Evolutionary conservation across 2,113 vertebrate species (phyloP).

Genomic region (Piaya cayana): DNA sequence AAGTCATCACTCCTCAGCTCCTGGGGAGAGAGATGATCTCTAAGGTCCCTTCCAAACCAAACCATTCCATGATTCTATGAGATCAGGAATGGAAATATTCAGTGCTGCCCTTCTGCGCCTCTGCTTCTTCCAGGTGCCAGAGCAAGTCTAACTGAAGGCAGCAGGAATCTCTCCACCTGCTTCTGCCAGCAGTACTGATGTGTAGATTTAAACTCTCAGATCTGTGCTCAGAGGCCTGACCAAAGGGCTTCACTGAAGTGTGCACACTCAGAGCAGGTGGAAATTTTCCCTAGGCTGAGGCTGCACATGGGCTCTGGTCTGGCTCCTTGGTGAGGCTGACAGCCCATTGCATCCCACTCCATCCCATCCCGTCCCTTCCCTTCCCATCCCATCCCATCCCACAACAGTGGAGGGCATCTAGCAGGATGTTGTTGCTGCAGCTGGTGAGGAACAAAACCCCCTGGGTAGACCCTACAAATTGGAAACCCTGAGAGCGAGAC

Average conservation of each 20-base stretch:
- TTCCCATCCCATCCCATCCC: not conserved
- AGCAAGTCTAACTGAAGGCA: not conserved
- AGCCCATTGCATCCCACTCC: not conserved
- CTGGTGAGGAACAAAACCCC: not conserved
- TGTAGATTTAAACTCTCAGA: not conserved
- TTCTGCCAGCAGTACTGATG: not conserved
- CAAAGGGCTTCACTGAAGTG: not conserved
- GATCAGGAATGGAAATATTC: not conserved
- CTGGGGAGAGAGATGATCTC: too few species aligned
- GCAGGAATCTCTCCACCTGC: not conserved
- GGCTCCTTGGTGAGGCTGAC: not conserved
- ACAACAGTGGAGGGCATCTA: not conserved
- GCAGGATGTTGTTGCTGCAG: not conserved
- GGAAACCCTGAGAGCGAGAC: not conserved
- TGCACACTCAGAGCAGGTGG: not conserved
- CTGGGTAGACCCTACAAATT: not conserved
- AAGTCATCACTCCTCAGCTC: not conserved
- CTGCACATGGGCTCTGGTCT: rapidly evolving
- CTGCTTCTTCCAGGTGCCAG: not conserved
- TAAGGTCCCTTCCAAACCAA: too few species aligned
- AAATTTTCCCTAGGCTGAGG: not conserved
- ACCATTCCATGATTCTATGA: not conserved
- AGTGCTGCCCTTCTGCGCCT: not conserved
- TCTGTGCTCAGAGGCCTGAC: not conserved
- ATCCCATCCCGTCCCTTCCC: not conserved